Conservation (phyloP, 37 sponge, comb jelly and placozoan species). For the Ephydatia muelleri region DNA sequence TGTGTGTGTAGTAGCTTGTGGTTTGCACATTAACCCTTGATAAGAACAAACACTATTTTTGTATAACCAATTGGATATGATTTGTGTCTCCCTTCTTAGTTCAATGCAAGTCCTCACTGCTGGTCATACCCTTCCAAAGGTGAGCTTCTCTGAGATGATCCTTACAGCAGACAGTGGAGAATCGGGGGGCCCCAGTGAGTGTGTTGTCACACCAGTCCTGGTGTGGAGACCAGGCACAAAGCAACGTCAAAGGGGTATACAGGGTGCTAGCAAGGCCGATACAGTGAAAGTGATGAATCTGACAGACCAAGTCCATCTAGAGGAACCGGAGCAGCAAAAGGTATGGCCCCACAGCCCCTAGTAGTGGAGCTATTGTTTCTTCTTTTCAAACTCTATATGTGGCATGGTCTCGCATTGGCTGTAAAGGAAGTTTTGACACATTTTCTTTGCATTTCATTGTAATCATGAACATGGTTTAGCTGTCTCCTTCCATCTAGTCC, state of each 20-base stretch:
- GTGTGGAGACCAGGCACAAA: slow-evolving; percentile 48
- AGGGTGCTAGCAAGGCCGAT: not conserved
- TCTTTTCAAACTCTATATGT: no score
- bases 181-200: not conserved
- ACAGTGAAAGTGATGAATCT: not conserved
- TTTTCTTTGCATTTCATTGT: no score
- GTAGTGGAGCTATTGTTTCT: not conserved
- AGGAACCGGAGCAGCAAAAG: not conserved
- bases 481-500: slow-evolving; percentile 3
- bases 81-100: not conserved
- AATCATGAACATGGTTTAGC: no score
- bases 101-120: not conserved
- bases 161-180: not conserved
- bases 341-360: not conserved
- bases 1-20: no score
- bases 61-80: no score
- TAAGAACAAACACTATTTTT: no score
- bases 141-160: not conserved
- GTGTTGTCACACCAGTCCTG: slow-evolving; percentile 37
- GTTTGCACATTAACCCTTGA: no score
- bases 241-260: not conserved
- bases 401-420: not conserved
- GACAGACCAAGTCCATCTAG: not conserved
- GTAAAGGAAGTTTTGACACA: not conserved
- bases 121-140: not conserved